These are phyloP conservation scores for Eulemur mongoz DNA, from an alignment of 2,797 vertebrate species.

Conservation along the genomic window DNA sequence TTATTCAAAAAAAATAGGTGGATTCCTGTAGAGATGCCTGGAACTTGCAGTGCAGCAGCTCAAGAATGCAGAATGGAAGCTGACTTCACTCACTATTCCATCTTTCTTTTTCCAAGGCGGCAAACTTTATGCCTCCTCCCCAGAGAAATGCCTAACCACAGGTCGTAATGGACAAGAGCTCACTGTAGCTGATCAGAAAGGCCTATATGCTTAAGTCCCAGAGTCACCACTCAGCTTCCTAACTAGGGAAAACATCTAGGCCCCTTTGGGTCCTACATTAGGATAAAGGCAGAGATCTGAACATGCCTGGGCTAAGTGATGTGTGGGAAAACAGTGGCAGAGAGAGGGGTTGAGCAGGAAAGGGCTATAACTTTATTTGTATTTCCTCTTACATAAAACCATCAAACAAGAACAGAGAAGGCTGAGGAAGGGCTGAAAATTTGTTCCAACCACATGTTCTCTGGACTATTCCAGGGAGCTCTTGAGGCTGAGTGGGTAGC, in stretches of 20 bases:
- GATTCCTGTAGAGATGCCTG: background rate
- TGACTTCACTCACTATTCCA: background rate
- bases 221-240: background rate
- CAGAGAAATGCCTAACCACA: background rate
- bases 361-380: constrained; percentile 77
- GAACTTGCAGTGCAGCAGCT: background rate
- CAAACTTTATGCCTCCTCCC: background rate
- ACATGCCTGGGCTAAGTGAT: background rate
- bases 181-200: background rate
- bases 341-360: background rate
- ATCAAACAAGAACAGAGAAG: constrained; percentile 63
- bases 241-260: background rate
- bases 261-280: background rate
- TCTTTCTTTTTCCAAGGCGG: background rate
- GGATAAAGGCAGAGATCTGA: background rate
- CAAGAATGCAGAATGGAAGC: background rate
- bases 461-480: constrained; percentile 36
- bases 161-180: background rate
- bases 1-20: constrained; percentile 44
- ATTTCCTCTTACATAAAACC: constrained; percentile 72
- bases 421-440: constrained; percentile 51
- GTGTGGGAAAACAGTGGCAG: constrained; percentile 1
- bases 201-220: background rate
- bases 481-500: constrained; percentile 14
- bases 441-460: constrained; percentile 31